Conservation (phyloP, 2,888 invertebrate genomes). For the Nomada flava region DNA sequence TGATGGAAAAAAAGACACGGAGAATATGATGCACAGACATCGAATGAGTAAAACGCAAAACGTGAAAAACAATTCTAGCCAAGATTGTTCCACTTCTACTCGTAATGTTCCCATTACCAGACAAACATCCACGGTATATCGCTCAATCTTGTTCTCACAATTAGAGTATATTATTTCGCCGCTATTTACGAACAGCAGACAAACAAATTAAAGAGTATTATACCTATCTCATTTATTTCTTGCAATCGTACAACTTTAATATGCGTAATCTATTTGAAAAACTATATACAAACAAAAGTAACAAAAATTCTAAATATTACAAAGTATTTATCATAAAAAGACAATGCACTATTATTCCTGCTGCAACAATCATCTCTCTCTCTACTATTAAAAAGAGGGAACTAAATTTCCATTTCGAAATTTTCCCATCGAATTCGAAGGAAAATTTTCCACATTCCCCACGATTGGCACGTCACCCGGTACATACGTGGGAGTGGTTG, state of each 20-base stretch:
- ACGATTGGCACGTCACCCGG: constrained; percentile 20
- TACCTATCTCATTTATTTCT: background rate
- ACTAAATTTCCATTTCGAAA: too few relatives aligned
- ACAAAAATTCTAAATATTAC: too few relatives aligned
- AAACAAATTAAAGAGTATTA: constrained; percentile 7
- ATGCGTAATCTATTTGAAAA: too few relatives aligned
- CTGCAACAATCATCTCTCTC: too few relatives aligned
- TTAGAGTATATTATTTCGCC: constrained; percentile 27
- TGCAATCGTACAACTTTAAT: too few relatives aligned
- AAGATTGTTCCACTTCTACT: constrained; percentile 35
- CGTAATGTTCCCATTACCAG: constrained; percentile 11
- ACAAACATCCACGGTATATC: constrained; percentile 17
- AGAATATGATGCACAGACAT: background rate
- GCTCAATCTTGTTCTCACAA: constrained; percentile 40
- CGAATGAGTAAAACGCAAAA: constrained; percentile 14
- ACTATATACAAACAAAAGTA: too few relatives aligned
- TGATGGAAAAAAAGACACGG: background rate
- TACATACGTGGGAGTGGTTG: constrained; percentile 60
- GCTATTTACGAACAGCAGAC: constrained; percentile 12
- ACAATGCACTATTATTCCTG: too few relatives aligned
- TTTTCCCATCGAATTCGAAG: too few relatives aligned
- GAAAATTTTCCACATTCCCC: background rate
- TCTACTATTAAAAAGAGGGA: too few relatives aligned
- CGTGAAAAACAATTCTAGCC: constrained; percentile 10
- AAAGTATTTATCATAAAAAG: too few relatives aligned